Evolutionary conservation across 2,888 invertebrate genomes (phyloP), one percentile per base, ranked within the genome.

Genomic region (Erpobdella octoculata): DNA sequence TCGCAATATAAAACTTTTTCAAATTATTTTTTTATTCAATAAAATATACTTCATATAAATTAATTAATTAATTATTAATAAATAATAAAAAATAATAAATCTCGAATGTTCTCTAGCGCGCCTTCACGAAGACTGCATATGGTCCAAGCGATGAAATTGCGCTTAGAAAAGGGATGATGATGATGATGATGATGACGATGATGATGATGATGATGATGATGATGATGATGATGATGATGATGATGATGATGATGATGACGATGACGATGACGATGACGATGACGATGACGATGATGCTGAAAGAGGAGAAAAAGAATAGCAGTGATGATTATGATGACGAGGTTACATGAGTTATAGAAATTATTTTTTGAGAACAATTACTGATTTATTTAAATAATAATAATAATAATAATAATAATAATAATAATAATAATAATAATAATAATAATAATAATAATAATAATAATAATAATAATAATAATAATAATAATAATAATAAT

Each of bases 181-280:
- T 70, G 70, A 70, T 70, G 61, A 59, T 70, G 70, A 70, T 33
- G 48, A 59, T 69, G 69, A 69, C 28, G 70, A 70, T 33, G 48
- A 59, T 69, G 69, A 69, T 59, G 69, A 69, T 59, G 69, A 69
- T 69, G 69, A 69, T 59, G 69, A 69, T 69, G 69, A 69, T 59
- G 69, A 69, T 69, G 69, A 68, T 37, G 64, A 38, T 67, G 37
- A 1, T 67, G 62, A 70, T 65, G 70, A 70, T 65, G 0, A 36
- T 64, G 61, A 70, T 65, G 70, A 66, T 35, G 70, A 70, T 65
- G 71, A 68, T 72, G 70, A 74, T 72, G 72, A 70, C 64, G 67
- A 70, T 70, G 72, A 74, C 69, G 69, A 74, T 74, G 74, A 74
- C 72, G 74, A 74, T 74, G 72, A 74, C 72, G 74, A 74, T 72